Percentiles rank a stretch among this genome's conserved stretches.
These are phyloP conservation scores for Platycnemis pennipes DNA, from an alignment of 2,888 invertebrate species.

Conservation along the genomic window DNA sequence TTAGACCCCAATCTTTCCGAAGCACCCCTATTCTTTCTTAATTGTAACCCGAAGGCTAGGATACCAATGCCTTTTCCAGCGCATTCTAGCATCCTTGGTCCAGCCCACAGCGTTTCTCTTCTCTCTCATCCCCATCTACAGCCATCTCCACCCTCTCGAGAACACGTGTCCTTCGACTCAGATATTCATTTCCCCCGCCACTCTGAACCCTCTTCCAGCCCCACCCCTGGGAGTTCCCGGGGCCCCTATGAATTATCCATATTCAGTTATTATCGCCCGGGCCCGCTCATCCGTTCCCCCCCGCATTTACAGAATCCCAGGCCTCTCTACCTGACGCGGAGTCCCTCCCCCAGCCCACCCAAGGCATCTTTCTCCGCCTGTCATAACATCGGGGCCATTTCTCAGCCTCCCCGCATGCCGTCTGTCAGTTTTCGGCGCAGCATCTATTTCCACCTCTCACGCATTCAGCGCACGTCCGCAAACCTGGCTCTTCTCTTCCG, in stretches of 20 bases:
- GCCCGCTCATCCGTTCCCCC: not conserved
- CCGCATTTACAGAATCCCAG: not conserved
- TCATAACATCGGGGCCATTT: not conserved
- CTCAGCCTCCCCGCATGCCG: not conserved
- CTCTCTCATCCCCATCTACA: not conserved
- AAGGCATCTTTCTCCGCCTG: not conserved
- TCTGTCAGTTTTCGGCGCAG: not conserved
- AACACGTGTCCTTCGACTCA: not conserved
- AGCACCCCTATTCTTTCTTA: too few species aligned
- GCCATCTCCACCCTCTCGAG: not conserved
- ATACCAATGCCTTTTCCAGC: too few species aligned
- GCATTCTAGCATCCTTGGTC: too few species aligned
- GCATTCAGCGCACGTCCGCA: too few species aligned
- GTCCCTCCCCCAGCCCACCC: not conserved
- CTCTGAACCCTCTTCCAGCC: not conserved
- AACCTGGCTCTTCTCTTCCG: too few species aligned
- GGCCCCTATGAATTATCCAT: constrained; percentile 2
- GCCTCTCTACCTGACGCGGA: too few species aligned
- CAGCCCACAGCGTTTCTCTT: not conserved
- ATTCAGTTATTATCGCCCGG: not conserved
- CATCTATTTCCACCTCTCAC: not conserved
- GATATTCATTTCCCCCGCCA: not conserved
- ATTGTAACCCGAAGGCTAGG: too few species aligned
- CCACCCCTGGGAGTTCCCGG: not conserved
- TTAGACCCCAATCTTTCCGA: too few species aligned